These are phyloP conservation scores for Drosophila novamexicana DNA, from an alignment of 1,140 invertebrate species.

Conservation along the genomic window DNA sequence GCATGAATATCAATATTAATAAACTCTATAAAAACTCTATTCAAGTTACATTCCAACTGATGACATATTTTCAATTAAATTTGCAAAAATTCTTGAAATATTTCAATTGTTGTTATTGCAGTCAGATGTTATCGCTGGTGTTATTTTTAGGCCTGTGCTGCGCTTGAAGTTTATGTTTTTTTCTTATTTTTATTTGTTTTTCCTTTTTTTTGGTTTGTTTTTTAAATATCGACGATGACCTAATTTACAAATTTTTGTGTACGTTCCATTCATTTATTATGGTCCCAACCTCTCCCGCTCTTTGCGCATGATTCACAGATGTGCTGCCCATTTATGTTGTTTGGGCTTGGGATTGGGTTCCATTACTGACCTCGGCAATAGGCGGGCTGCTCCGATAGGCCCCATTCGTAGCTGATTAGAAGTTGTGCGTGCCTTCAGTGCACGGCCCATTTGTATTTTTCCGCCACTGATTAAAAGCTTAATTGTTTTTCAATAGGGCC, in stretches of 20 bases:
- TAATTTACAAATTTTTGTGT: conserved; percentile 53
- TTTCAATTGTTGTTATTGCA: conserved; percentile 10
- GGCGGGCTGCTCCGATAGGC: conserved; percentile 26
- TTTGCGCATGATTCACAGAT: conserved; percentile 54
- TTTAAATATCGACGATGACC: conserved; percentile 57
- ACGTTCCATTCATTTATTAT: conserved; percentile 9
- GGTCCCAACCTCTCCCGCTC: conserved; percentile 18
- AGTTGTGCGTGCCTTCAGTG: conserved; percentile 47
- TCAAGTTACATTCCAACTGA: neutral
- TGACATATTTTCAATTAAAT: conserved; percentile 34
- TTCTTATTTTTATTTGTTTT: conserved; percentile 7
- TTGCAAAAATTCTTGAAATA: conserved; percentile 16
- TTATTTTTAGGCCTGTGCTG: conserved; percentile 40
- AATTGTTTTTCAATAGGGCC: conserved; percentile 65
- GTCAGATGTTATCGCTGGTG: conserved; percentile 34
- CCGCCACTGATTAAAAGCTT: conserved; percentile 62
- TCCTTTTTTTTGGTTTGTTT: neutral
- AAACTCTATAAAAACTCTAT: neutral
- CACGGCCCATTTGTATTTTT: conserved; percentile 26
- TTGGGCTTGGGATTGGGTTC: neutral
- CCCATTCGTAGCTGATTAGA: conserved; percentile 51
- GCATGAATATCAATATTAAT: no score
- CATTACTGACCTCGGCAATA: conserved; percentile 72
- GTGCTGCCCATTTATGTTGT: conserved; percentile 5
- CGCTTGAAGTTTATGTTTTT: conserved; percentile 40